A percentile compares a stretch with the other conserved stretches of the same genome.
Evolutionary conservation across 2,113 vertebrate species (phyloP).

Genomic region (Catagonus wagneri): DNA sequence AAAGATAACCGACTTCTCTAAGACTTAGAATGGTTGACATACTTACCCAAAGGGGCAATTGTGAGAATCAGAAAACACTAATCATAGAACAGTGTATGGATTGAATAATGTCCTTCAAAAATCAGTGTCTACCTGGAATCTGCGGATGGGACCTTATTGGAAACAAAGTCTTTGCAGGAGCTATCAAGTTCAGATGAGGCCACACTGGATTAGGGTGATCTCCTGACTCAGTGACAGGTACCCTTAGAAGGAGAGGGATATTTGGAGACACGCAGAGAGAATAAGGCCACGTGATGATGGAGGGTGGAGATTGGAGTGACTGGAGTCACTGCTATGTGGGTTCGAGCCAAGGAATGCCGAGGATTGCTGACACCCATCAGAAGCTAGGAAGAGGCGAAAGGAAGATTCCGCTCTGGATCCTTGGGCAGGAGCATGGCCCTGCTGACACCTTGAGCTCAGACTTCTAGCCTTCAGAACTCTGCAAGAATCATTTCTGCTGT

Average conservation of each 20-base stretch:
- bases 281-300: rapidly evolving
- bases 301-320: not conserved
- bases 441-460: not conserved
- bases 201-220: not conserved
- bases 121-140: rapidly evolving
- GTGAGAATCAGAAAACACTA: not conserved
- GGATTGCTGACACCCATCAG: not conserved
- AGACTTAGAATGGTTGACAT: not conserved
- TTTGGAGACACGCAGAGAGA: not conserved
- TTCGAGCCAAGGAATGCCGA: not conserved
- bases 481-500: not conserved
- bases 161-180: not conserved
- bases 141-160: not conserved
- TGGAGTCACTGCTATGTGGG: not conserved
- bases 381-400: not conserved
- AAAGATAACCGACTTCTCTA: not conserved
- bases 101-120: not conserved
- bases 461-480: not conserved
- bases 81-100: not conserved
- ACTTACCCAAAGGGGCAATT: rapidly evolving
- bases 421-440: rapidly evolving
- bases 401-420: rapidly evolving
- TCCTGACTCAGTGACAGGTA: not conserved
- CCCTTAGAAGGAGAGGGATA: not conserved
- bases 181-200: too few relatives aligned